Evolutionary conservation across 2,113 vertebrate species (phyloP).

Genomic region (Dromaius novaehollandiae): DNA sequence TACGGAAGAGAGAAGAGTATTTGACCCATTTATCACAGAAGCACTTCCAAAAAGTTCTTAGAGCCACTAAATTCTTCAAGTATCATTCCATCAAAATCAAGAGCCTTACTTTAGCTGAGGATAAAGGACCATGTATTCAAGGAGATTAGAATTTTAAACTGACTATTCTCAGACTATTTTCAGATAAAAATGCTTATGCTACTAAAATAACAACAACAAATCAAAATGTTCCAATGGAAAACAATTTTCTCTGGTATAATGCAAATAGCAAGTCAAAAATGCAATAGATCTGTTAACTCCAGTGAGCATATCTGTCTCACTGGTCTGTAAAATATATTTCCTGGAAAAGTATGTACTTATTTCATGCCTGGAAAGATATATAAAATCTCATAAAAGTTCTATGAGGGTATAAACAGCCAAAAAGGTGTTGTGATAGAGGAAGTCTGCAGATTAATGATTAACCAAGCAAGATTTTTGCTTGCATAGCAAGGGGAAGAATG

Average conservation of each 20-base stretch:
- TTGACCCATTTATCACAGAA: neutral
- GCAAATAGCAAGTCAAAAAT: neutral
- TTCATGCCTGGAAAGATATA: slow-evolving; percentile 63
- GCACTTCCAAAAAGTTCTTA: neutral
- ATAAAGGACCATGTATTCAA: neutral
- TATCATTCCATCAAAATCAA: neutral
- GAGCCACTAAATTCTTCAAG: neutral
- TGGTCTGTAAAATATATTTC: slow-evolving; percentile 42
- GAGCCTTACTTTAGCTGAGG: neutral
- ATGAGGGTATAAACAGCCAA: slow-evolving; percentile 22
- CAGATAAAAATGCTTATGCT: neutral
- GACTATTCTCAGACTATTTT: neutral
- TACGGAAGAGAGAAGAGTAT: neutral
- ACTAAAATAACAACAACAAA: neutral
- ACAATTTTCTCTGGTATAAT: neutral
- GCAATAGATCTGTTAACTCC: neutral
- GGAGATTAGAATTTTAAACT: neutral
- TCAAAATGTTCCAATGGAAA: neutral
- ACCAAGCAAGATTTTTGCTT: slow-evolving; percentile 63
- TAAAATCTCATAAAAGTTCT: slow-evolving; percentile 41
- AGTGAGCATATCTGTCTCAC: neutral
- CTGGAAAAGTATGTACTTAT: slow-evolving; percentile 47
- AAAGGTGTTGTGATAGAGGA: slow-evolving; percentile 34
- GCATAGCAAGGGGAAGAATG: neutral
- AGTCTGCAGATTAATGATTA: slow-evolving; percentile 53